Base-by-base conservation (phyloP, 1,140 invertebrate species). In the Pteromalus puparum region DNA sequence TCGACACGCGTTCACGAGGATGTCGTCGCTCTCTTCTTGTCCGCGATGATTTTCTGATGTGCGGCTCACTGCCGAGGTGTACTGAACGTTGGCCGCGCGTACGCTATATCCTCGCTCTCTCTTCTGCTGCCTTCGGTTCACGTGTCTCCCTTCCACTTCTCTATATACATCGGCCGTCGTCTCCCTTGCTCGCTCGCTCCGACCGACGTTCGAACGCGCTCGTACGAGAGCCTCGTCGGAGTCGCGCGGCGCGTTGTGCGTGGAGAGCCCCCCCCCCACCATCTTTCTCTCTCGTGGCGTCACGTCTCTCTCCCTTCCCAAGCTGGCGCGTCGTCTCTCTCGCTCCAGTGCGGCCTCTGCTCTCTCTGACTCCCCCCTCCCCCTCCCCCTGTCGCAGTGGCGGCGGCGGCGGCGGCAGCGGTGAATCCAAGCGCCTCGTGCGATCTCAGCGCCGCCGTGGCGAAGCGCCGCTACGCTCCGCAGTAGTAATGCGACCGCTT, bases 401-500 rank as follows among this genome's bases (percentile, higher is more conserved):
- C 72, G n/a, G 75, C 65, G 48, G 65, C 86, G 84, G 82, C 87
- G 73, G 82, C 86, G 82, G 90, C 86, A 80, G 90, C 76, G 13
- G 26, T 24, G 48, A 34, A 70, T 87, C 84, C 76, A 83, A 86
- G n/a, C 53, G 53, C 53, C 53, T 61, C 53, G 53, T 61, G 21
- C 85, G 86, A 48, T 89, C 88, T 88, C 72, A 30, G 83, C 89
- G 89, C 87, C 87, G 85, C 86, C 85, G 83, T 87, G 88, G 85
- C 86, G 85, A 84, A 85, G 85, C 86, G 88, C 85, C 88, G 84
- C 81, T 73, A 78, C 84, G 86, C 82, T 89, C 90, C 88, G 90
- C 90, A 91, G 89, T 68, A 84, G 83, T 93, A 91, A 90, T 89
- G 91, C 88, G 89, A 90, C 87, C 89, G 91, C 89, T 88, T 88